Base-by-base conservation (phyloP, 35 echinoderm and acorn worm species). In the Strongylocentrotus purpuratus region DNA sequence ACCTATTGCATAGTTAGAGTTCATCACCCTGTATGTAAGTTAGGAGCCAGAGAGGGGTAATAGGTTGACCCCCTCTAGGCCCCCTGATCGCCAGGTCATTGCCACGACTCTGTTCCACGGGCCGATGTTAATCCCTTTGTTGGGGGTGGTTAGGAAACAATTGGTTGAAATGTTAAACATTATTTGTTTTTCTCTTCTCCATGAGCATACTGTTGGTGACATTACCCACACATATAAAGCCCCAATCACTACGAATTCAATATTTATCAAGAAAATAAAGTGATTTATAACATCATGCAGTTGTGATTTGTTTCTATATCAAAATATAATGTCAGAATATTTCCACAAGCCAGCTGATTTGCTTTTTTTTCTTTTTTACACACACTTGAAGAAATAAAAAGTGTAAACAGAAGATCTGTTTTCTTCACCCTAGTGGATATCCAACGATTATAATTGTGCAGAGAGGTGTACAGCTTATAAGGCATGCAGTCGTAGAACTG, bases 1-100 rank as follows among this genome's bases (percentile, higher is more conserved):
- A 96, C 96, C 96, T 96, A 96, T 96, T 96, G 96, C 96, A 96
- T 96, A 96, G 96, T 96, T 94, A 61, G 25, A 93, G 46, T 94
- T 94, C 86, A 47, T 95, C 95, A 91, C 95, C 87, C 90, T 95
- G 59, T 92, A 58, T 91, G 55, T 89, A 87, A 48, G 28, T 48
- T 48, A 58, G 86, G 90, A 46, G 46, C 88, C 31, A 59, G 31
- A 46, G 45, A 61, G 88, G 86, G 31, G 47, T 95, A 28, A 58
- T 71, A 45, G 31, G 88, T 78, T 59, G 60, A 91, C 90, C 90
- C 87, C 87, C 65, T 60, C 88, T 92, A 48, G 95, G 90, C 88
- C 52, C 95, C 20, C 10, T 48, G 91, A 59, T 31, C 94, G 50
- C 48, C 95, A 35, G 45, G 95, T 45, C 59, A 90, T 92, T 15